Evolutionary conservation across 2,888 invertebrate species (phyloP).

Genomic region (Eupithecia abbreviata): DNA sequence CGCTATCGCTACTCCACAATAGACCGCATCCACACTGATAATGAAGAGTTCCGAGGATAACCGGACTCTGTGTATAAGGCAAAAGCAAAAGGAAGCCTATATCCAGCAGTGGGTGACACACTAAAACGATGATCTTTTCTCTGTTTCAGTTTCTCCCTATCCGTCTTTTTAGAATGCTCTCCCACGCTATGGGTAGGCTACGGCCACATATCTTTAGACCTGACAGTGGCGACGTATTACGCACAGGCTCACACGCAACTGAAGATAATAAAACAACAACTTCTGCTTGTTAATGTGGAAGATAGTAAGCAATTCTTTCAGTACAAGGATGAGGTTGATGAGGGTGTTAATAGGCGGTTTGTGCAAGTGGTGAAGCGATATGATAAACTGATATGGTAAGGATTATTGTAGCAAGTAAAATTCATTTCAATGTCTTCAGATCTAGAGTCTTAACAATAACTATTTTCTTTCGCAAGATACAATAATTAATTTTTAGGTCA

Average conservation of each 20-base stretch:
- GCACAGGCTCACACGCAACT: conserved; percentile 57
- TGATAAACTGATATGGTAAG: conserved; percentile 55
- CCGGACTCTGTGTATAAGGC: no score
- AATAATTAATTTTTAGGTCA: no score
- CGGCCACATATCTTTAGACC: conserved; percentile 55
- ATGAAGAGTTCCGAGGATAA: no score
- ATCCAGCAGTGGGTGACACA: no score
- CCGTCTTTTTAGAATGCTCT: conserved; percentile 46
- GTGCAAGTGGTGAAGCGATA: conserved; percentile 53
- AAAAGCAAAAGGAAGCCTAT: no score
- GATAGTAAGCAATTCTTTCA: background rate
- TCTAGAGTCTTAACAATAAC: no score
- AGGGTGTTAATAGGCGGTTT: conserved; percentile 45
- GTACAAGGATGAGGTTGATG: conserved; percentile 48
- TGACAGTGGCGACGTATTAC: conserved; percentile 53
- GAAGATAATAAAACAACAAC: conserved; percentile 56
- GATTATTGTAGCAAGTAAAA: background rate
- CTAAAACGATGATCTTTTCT: background rate
- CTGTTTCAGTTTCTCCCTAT: conserved; percentile 49
- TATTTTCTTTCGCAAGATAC: no score
- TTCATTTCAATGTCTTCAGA: no score
- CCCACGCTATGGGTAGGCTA: conserved; percentile 50
- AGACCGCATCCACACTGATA: no score
- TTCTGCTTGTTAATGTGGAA: conserved; percentile 45
- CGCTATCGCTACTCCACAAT: no score